Percentiles rank a stretch among this genome's conserved stretches.
phyloP scores from a whole-genome alignment of 2,888 invertebrate genomes.

The Xiphydria camelus region DNA sequence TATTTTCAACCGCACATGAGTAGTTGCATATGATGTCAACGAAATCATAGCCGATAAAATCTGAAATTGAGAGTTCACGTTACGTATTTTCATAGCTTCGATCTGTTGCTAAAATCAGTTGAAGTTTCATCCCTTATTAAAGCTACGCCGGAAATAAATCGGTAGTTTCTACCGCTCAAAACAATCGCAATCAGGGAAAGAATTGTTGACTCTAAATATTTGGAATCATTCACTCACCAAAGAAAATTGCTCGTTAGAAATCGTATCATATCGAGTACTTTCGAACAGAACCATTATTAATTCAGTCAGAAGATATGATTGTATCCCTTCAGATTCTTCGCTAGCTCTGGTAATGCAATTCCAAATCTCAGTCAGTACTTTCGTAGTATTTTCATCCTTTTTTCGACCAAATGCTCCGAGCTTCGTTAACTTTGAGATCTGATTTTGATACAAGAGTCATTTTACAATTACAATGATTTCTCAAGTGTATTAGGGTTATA shows the following conservation, averaged over 20 bases:
- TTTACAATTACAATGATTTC: neutral
- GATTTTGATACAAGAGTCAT: no score
- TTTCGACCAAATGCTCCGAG: slow-evolving; percentile 13
- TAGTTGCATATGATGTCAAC: slow-evolving; percentile 18
- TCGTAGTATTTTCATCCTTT: slow-evolving; percentile 21
- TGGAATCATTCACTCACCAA: slow-evolving; percentile 24
- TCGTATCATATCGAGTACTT: slow-evolving; percentile 21
- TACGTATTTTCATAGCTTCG: no score
- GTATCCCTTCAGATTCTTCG: slow-evolving; percentile 33
- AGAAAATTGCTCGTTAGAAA: slow-evolving; percentile 20
- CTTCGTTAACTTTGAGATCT: slow-evolving; percentile 22
- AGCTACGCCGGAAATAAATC: no score
- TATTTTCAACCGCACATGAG: slow-evolving; percentile 28
- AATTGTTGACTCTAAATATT: no score
- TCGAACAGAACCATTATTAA: slow-evolving; percentile 31
- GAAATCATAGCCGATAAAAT: neutral
- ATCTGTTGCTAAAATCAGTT: no score
- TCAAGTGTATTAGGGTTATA: neutral
- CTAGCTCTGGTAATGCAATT: slow-evolving; percentile 30
- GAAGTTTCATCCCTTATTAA: no score
- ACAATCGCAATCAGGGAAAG: no score
- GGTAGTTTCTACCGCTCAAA: no score
- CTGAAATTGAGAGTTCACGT: neutral
- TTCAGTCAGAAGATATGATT: slow-evolving; percentile 30
- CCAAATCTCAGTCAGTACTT: slow-evolving; percentile 34